Conservation (phyloP, 2,113 vertebrate species). For the Chamaetylas fuelleborni region DNA sequence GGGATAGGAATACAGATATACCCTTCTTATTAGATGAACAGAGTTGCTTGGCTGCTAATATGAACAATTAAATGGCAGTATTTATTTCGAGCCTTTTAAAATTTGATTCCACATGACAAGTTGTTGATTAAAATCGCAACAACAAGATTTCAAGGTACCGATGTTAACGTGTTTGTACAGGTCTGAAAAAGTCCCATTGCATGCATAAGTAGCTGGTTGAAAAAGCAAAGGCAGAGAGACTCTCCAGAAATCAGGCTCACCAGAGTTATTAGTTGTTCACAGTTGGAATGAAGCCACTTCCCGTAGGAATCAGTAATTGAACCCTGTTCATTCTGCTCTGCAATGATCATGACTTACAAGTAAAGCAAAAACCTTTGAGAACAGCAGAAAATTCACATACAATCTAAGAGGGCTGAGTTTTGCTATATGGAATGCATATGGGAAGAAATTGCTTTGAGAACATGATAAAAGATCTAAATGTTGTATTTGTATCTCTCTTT, state of each 20-base stretch:
- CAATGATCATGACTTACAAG: not conserved
- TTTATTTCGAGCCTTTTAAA: slow-evolving; percentile 66
- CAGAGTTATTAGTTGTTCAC: not conserved
- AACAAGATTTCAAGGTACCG: not conserved
- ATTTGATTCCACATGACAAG: slow-evolving; percentile 49
- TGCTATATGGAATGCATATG: not conserved
- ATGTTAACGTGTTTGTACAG: not conserved
- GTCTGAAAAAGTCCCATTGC: not conserved
- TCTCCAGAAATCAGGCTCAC: not conserved
- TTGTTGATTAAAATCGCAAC: slow-evolving; percentile 11
- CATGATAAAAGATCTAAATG: slow-evolving; percentile 38
- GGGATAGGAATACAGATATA: slow-evolving; percentile 54
- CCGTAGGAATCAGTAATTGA: not conserved
- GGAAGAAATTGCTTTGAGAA: slow-evolving; percentile 27
- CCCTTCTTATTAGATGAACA: slow-evolving; percentile 69
- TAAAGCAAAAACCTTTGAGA: slow-evolving; percentile 4
- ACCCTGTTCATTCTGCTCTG: not conserved
- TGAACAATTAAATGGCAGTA: slow-evolving; percentile 65
- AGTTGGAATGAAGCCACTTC: not conserved
- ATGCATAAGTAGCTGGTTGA: not conserved
- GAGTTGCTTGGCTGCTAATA: slow-evolving; percentile 68
- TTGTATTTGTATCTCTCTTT: slow-evolving; percentile 45
- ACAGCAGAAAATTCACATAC: not conserved
- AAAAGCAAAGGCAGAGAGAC: not conserved
- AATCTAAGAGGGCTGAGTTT: slow-evolving; percentile 31